A percentile compares a stretch with the other conserved stretches of the same genome.
These are phyloP conservation scores for Hymenochirus boettgeri DNA, from an alignment of 2,113 vertebrate species.

Conservation along the genomic window DNA sequence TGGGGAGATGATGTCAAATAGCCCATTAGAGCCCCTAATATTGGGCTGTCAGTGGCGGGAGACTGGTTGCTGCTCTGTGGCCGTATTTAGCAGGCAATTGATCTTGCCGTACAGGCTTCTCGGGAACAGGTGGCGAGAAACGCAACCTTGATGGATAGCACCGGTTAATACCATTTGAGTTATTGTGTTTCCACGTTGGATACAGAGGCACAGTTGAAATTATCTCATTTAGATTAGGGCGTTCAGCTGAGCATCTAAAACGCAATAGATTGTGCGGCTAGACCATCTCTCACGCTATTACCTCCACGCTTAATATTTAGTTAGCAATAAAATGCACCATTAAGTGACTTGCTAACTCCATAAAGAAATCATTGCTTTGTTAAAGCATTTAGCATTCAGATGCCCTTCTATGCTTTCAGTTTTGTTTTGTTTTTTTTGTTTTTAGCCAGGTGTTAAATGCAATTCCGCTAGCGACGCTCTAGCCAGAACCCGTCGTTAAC, in stretches of 20 bases:
- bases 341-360: slow-evolving; percentile 40
- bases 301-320: slow-evolving; percentile 38
- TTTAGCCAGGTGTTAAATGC: slow-evolving; percentile 12
- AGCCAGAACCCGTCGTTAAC: slow-evolving; percentile 6
- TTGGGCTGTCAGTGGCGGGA: slow-evolving; percentile 25
- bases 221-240: slow-evolving; percentile 27
- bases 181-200: slow-evolving; percentile 28
- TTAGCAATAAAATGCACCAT: slow-evolving; percentile 41
- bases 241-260: slow-evolving; percentile 23
- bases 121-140: slow-evolving; percentile 11
- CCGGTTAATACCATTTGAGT: slow-evolving; percentile 20
- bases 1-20: slow-evolving; percentile 18
- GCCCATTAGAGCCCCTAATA: slow-evolving; percentile 21
- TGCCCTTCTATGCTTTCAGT: slow-evolving; percentile 16
- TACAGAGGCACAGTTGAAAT: slow-evolving; percentile 32
- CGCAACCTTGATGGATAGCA: slow-evolving; percentile 20
- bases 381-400: slow-evolving; percentile 29
- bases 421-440: no score
- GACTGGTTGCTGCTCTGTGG: slow-evolving; percentile 12
- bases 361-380: slow-evolving; percentile 36
- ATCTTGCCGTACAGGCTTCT: slow-evolving; percentile 16
- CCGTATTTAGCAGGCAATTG: slow-evolving; percentile 28
- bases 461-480: background rate
- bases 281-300: slow-evolving; percentile 31
- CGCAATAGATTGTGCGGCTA: slow-evolving; percentile 21